Base-by-base conservation (phyloP, 2,888 invertebrate species). In the Perithous albicinctus region DNA sequence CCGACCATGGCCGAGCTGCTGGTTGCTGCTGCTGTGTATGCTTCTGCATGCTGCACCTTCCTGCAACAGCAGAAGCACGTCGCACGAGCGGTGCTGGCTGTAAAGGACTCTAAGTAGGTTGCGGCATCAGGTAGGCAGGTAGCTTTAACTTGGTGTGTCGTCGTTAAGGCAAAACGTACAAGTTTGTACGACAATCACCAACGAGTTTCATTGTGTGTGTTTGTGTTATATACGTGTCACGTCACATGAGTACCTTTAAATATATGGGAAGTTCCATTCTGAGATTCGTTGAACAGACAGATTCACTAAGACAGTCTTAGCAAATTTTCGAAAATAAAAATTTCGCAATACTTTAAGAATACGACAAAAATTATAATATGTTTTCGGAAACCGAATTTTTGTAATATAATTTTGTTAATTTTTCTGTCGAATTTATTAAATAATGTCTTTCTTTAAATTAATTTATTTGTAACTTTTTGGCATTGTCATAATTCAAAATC, bases 91-190 rank as follows among this genome's bases (percentile, higher is more conserved):
- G 10, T 54, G 67, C 63, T n/a, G 54, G 48, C 54, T 38, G 54
- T 41, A 56, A 70, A 80, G 69, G 69, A 75, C 26, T 54, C 69
- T 76, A 70, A 76, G 80, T 75, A 70, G 75, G 80, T 80, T 80
- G 76, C 75, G 26, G 56, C 75, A 46, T 46, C 46, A 70, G 46
- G 56, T 66, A 75, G 29, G 56, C 56, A 32, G 74, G 38, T 54
- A 64, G 69, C 51, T 69, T 41, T 15, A 46, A 46, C n/a, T 76
- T 59, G 64, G 29, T 56, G 70, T 41, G 32, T 48, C 63, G 26
- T 67, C 67, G 72, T 67, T 73, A 66, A 51, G 56, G 56, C 29
- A 20, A 76, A 76, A 75, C 70, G 41, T 41, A 66, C 80, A 32
- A 76, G 70, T 80, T 80, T 72, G 66, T 70, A 72, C 64, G 54